Evolutionary conservation across 2,888 invertebrate species (phyloP), one percentile per base, ranked within the genome.

Genomic region (Subacronicta megacephala): DNA sequence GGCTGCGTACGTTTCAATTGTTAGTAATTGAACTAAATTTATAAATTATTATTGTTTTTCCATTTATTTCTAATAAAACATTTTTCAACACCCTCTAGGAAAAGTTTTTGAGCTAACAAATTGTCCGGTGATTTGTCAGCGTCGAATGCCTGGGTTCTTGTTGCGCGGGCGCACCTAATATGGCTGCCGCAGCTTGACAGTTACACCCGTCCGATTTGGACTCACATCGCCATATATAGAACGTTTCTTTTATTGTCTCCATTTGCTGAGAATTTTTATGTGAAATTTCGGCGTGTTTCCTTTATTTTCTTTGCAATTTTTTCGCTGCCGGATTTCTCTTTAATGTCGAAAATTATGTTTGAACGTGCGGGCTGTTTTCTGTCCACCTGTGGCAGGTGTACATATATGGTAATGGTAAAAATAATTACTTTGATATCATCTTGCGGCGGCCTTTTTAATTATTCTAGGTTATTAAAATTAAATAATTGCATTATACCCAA

Each of bases 41-140:
- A n/a, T n/a, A n/a, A n/a, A 36, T 16, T 10, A 16, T 16, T 36
- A 37, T 12, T 17, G 15, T 29, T 10, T 16, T 3, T 12, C 29
- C 2, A n/a, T 33, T 7, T 18, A 31, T 18, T 18, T 31, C 16
- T 31, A 12, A 18, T 15, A 17, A 62, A 54, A 62, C n/a, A 31
- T 66, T 66, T 64, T 18, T 55, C 62, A 75, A 66, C 82, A 80
- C 67, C 82, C 82, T 79, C 72, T 82, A 80, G 53, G 40, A 51
- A 66, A 62, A 54, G 62, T 71, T 81, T 81, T 78, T 78, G 71
- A 75, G 75, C 74, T 87, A 90, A 91, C 90, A 92, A 92, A 93
- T 92, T 89, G 89, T 83, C 83, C 77, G 81, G 90, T 88, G 89
- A 93, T 93, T 93, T 93, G 93, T 94, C 93, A 91, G 89, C 75